phyloP scores from a whole-genome alignment of 2,113 vertebrate species.

The Proterorhinus semilunaris region DNA sequence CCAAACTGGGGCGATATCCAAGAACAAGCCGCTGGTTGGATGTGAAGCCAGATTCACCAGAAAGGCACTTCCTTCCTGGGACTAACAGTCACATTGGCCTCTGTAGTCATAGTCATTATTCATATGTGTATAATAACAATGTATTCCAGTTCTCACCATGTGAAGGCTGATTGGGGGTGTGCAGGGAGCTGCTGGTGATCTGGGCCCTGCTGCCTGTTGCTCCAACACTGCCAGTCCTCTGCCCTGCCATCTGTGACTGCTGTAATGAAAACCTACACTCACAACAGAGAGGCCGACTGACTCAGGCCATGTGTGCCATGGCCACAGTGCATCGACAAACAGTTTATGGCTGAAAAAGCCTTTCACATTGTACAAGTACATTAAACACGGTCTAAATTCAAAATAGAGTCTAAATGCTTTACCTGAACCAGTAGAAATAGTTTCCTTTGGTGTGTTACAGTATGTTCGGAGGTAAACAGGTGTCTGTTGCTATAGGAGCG shows the following conservation, averaged over 20 bases:
- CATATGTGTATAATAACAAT: neutral
- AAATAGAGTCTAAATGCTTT: neutral
- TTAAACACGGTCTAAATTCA: too few species aligned
- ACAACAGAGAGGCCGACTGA: slow-evolving; percentile 53
- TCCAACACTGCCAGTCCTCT: slow-evolving; percentile 24
- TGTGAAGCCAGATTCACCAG: slow-evolving; percentile 40
- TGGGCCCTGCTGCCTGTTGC: slow-evolving; percentile 27
- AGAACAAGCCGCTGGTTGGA: slow-evolving; percentile 57
- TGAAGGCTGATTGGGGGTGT: slow-evolving; percentile 25
- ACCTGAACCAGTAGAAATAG: slow-evolving; percentile 31
- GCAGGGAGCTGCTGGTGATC: slow-evolving; percentile 20
- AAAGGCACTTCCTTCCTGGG: slow-evolving; percentile 8
- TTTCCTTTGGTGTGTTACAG: slow-evolving; percentile 18
- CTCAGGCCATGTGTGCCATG: slow-evolving; percentile 32
- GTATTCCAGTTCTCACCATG: slow-evolving; percentile 21
- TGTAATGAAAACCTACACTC: slow-evolving; percentile 58
- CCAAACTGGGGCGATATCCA: slow-evolving; percentile 50
- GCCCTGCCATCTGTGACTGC: slow-evolving; percentile 56
- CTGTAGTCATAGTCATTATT: neutral
- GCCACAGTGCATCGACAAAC: slow-evolving; percentile 33
- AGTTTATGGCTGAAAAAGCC: neutral
- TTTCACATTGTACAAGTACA: neutral
- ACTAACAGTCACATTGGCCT: slow-evolving; percentile 7
- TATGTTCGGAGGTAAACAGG: slow-evolving; percentile 45
- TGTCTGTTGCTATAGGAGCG: slow-evolving; percentile 59